Evolutionary conservation across 30 jellyfish, hydroid and myxozoan genomes (phyloP), one percentile per base, ranked within the genome.

Genomic region (Sanderia malayensis): DNA sequence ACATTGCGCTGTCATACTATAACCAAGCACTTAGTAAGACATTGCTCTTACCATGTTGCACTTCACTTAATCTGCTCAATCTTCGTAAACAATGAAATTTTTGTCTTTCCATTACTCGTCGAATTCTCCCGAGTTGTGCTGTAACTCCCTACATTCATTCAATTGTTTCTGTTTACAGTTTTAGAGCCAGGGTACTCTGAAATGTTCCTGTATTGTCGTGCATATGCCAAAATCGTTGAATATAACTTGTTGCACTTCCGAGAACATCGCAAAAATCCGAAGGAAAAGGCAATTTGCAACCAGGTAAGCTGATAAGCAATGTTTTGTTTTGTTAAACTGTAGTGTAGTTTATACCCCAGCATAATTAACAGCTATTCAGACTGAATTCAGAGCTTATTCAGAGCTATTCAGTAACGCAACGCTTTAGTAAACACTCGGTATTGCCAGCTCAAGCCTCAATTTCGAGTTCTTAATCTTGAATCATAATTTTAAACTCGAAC

Each of bases 161-260:
- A n/a, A 37, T 37, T 37, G 52, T 37, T 1, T 58, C 22, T 58
- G 9, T n/a, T 72, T 72, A 24, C 68, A 77, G 89, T 63, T 10
- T n/a, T 49, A 19, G 89, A 64, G 44, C 89, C 74, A 27, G 77
- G 19, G 34, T 65, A 46, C 73, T 19, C 44, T 1, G 84, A 80
- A 31, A 26, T 46, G 69, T 67, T 67, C 52, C 66, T 80, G 19
- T 67, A 80, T 57, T 67, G 92, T 28, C 92, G 92, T 1, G 92
- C 79, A 0, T 80, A 80, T 58, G 92, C 92, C 17, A 81, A 67
- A 49, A 18, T 81, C 25, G 85, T 52, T 1, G 94, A 81, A 33
- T 81, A 29, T 73, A 70, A 81, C 37, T 44, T 81, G 60, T 60
- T 81, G 30, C 41, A 29, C 0, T 81, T 81, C 32, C 84, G 82